Base-by-base conservation (phyloP, 2,888 invertebrate genomes). In the Odontomyia ornata region DNA sequence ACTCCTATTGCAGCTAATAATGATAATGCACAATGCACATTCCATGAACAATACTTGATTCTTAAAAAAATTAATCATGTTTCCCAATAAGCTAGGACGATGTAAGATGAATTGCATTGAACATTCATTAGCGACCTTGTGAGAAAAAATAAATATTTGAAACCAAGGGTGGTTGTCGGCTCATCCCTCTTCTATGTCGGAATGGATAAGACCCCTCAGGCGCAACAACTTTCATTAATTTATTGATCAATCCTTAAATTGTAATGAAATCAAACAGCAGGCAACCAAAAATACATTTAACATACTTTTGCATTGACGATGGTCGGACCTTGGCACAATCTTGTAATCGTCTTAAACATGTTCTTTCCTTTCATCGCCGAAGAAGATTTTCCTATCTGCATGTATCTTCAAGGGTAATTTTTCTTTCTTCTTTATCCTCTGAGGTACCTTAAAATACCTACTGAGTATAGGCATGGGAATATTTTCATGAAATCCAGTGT, bases 221-320 rank as follows among this genome's bases (percentile, higher is more conserved):
- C 36, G 36, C 9, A 60, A n/a, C 4, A 60, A 9, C 52, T 52
- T 52, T 52, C 52, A 15, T 9, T n/a, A 60, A 60, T 60, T 25
- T 60, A 21, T 60, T 13, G 23, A 25, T 5, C 23, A 60, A 60
- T 60, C 23, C 13, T 23, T 7, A 2, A 9, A 9, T 21, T 60
- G 57, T 18, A 60, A 60, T 18, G 57, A 60, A 15, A 60, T 60
- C 21, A 60, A 60, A 60, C 57, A 25, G 57, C 57, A 25, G 57
- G 57, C 21, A 9, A 21, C 57, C 57, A 60, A 60, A 23, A n/a
- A 60, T 15, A 4, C 36, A 36, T 36, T 36, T 36, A 36, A 36
- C 36, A 9, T 36, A 36, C 52, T 18, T 15, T 52, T 18, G 3
- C 52, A 52, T 52, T 15, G 13, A n/a, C 52, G 52, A n/a, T 4